phyloP scores from a whole-genome alignment of 1,140 invertebrate genomes.

The Caerostris darwini region DNA sequence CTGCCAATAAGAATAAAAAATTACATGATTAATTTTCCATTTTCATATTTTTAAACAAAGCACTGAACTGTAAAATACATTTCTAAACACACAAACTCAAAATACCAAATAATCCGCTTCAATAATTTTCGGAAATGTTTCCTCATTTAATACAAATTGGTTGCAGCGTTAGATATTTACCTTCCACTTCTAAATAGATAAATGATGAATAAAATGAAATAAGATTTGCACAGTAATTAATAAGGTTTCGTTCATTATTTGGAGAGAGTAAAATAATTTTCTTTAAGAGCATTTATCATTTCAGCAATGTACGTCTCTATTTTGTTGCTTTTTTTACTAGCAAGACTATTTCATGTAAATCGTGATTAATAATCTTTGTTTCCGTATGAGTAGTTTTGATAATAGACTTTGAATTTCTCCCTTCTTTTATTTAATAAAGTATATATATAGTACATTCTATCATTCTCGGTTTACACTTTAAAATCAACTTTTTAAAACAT shows the following conservation, averaged over 20 bases:
- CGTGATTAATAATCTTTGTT: neutral
- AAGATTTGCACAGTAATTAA: conserved; percentile 9
- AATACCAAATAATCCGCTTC: neutral
- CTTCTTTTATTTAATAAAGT: too few relatives aligned
- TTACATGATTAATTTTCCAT: neutral
- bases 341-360: neutral
- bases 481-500: too few relatives aligned
- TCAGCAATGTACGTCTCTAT: neutral
- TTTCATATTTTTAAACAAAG: neutral
- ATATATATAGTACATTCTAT: too few relatives aligned
- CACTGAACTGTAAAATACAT: neutral
- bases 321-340: too few relatives aligned
- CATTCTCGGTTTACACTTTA: too few relatives aligned
- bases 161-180: neutral
- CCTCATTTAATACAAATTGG: neutral
- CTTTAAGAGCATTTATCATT: neutral
- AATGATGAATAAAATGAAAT: neutral
- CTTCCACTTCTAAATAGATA: neutral
- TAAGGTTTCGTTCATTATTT: neutral
- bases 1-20: neutral
- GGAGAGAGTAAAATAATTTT: neutral
- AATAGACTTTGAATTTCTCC: too few relatives aligned
- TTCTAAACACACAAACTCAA: neutral
- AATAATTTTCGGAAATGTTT: neutral
- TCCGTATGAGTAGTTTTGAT: too few relatives aligned